A percentile compares a stretch with the other conserved stretches of the same genome.
These are phyloP conservation scores for Tachysurus vachellii DNA, from an alignment of 2,113 vertebrate species.

Conservation along the genomic window DNA sequence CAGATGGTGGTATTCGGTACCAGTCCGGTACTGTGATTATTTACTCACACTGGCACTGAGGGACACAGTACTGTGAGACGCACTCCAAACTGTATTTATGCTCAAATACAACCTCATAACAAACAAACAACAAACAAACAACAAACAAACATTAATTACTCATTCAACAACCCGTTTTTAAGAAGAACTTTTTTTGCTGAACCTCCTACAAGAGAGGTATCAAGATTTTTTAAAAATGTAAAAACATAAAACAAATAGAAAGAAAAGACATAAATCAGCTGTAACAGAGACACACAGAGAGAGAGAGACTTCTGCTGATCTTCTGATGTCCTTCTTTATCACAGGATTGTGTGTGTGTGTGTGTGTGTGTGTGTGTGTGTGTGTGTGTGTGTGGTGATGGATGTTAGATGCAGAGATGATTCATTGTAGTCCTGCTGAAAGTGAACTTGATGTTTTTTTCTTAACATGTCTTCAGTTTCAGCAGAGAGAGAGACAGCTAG, in stretches of 20 bases:
- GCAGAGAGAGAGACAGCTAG: neutral
- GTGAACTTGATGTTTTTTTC: neutral
- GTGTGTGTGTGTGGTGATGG: conserved; percentile 17
- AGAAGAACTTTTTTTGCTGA: neutral
- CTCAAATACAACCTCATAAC: too few relatives aligned
- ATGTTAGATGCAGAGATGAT: conserved; percentile 20
- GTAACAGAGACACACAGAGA: neutral
- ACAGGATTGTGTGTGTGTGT: conserved; percentile 10
- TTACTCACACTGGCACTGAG: neutral
- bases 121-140: too few relatives aligned
- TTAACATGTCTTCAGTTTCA: neutral
- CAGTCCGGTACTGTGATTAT: too few relatives aligned
- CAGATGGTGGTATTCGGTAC: neutral
- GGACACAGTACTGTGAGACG: accelerated
- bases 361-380: conserved; percentile 16
- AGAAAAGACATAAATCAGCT: neutral
- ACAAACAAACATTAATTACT: too few relatives aligned
- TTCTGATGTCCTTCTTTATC: conserved; percentile 10
- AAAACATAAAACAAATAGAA: neutral
- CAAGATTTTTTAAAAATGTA: neutral
- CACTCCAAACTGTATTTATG: too few relatives aligned
- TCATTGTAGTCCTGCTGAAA: neutral
- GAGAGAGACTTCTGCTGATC: neutral
- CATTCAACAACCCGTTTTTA: neutral
- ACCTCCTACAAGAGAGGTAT: neutral